A percentile compares a stretch with the other conserved stretches of the same genome.
Evolutionary conservation across 2,113 vertebrate genomes (phyloP).

Genomic region (Hirundichthys speculiger): DNA sequence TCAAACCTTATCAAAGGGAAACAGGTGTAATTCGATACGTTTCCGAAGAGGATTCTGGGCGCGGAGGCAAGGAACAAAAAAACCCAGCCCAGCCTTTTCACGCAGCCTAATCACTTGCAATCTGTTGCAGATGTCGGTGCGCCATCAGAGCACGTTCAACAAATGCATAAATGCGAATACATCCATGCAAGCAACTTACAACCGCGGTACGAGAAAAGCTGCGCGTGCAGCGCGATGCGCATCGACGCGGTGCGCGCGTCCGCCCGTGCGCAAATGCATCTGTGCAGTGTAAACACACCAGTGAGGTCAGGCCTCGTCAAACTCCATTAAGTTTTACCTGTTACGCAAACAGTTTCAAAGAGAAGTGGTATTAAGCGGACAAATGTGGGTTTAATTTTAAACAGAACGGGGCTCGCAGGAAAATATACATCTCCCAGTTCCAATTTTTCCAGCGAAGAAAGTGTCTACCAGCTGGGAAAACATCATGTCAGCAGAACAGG

Average conservation of each 20-base stretch:
- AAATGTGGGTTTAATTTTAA: slow-evolving; percentile 73
- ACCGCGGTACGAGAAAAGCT: neutral
- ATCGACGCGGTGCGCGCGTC: no score
- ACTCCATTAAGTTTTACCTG: slow-evolving; percentile 64
- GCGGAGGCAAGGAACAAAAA: slow-evolving; percentile 16
- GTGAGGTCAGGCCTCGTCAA: slow-evolving; percentile 64
- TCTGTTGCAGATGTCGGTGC: slow-evolving; percentile 9
- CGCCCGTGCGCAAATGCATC: slow-evolving; percentile 48
- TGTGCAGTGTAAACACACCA: slow-evolving; percentile 62
- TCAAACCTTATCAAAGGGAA: slow-evolving; percentile 60
- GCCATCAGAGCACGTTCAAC: neutral
- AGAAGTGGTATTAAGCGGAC: slow-evolving; percentile 67
- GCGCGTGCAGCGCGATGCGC: no score
- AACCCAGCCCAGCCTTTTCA: slow-evolving; percentile 20
- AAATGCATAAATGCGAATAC: slow-evolving; percentile 11
- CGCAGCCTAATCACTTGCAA: neutral
- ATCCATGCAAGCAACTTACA: neutral
- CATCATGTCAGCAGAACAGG: slow-evolving; percentile 71
- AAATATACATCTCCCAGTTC: slow-evolving; percentile 76
- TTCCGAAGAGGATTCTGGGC: slow-evolving; percentile 28
- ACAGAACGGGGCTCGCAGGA: no score
- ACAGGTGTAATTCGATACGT: slow-evolving; percentile 35
- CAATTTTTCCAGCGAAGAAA: slow-evolving; percentile 69
- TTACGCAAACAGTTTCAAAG: slow-evolving; percentile 70
- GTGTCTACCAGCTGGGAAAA: no score